Base-by-base conservation (phyloP, 1,140 invertebrate species). In the Aradophagus sp. region DNA sequence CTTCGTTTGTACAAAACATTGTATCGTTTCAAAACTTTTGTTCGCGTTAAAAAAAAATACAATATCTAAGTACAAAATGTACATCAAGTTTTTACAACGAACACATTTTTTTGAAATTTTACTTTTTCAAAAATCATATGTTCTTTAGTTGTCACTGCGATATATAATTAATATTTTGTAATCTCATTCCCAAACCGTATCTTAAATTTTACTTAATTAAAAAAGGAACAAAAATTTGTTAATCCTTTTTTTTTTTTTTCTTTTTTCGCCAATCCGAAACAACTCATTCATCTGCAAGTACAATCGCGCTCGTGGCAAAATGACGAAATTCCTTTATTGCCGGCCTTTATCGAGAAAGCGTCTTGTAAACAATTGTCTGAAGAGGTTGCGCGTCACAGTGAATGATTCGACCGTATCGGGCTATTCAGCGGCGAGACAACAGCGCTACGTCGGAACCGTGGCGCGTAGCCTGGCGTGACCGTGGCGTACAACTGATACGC, bases 321-420 rank as follows among this genome's bases (percentile, higher is more conserved):
- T 69, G 58, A 56, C 44, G 58, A 73, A 73, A 73, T 71, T 53
- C 59, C 53, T 45, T 71, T 59, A 36, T 53, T 63, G 38, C 53
- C 68, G 34, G 42, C 35, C 38, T 11, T 42, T 62, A 73, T 67
- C 58, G 50, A 56, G 70, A 62, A 62, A 66, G 59, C 61, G 56
- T 58, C 39, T 70, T 67, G 56, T 65, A 58, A 74, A 62, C 61
- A 62, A 67, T 74, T 59, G 52, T 74, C 55, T 56, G 56, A 59
- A 63, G 67, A 70, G 66, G 61, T 74, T 74, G 63, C 53, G 48
- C 56, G 68, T 74, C 52, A 74, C 72, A 63, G 56, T 67, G 62
- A 36, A 39, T 63, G 73, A 59, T 44, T 74, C 53, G 56, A 67
- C 56, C 44, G 67, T 71, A 71, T 67, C 62, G 44, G 32, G 44